Base-by-base conservation (phyloP, 2,113 vertebrate species). In the Macrotis lagotis region DNA sequence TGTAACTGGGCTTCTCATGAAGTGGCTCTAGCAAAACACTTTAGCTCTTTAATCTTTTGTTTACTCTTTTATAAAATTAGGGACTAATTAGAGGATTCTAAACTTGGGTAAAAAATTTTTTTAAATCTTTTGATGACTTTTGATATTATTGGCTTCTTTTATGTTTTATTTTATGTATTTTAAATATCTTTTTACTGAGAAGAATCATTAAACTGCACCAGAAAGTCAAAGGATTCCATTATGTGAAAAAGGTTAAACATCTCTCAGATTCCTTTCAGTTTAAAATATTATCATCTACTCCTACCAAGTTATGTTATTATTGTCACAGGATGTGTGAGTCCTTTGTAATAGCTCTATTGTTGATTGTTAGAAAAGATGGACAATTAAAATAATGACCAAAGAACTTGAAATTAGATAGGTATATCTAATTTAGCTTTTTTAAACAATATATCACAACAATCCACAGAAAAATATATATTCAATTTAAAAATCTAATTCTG, bases 401-500 rank as follows among this genome's bases (percentile, higher is more conserved):
- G 93, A 53, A 12, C n/a, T 83, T 48, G 14, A 0, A 22, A 59
- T 0, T 0, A 2, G 88, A 49, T 16, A 22, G 25, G 9, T 0
- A 5, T 1, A 22, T 50, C 0, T 51, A 0, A 5, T 31, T 50
- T 8, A 19, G n/a, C 24, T 11, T 3, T 6, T 48, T 83, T 1
- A n/a, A n/a, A 0, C 0, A 14, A 10, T 0, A 0, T 44, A 47
- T 44, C 10, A 0, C 7, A 31, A 0, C 90, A 24, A 4, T 3
- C 51, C 88, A 37, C n/a, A 31, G 22, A 24, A 25, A 22, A 16
- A 1, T 3, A 47, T 25, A 26, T 25, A 10, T 89, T 48, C 22
- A 37, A 10, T 89, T 48, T 47, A 37, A 49, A 89, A 89, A 48
- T 9, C 26, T 89, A 25, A 12, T 89, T 74, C 12, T 12, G 37